Base-by-base conservation (phyloP, 1,140 invertebrate genomes). In the Neocloeon triangulifer region DNA sequence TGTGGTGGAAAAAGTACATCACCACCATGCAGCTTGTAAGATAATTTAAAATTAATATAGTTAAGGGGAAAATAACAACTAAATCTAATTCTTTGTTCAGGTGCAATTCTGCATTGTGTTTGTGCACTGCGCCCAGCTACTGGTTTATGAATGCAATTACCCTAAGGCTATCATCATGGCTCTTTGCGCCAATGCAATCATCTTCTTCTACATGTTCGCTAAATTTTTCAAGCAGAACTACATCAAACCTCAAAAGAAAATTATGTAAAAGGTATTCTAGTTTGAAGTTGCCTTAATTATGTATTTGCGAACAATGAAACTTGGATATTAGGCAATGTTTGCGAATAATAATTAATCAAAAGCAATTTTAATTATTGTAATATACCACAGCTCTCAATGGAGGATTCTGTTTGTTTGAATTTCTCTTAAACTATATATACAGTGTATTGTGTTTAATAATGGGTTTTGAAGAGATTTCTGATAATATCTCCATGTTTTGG, bases 121-220 rank as follows among this genome's bases (percentile, higher is more conserved):
- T 12, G 41, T 58, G 19, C 60, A 62, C 41, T 51, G 53, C 3
- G 47, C 51, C 17, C 58, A 63, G 43, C 62, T 86, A 30, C 38
- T 61, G 27, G 61, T 61, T 50, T 51, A 55, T 16, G 48, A 53
- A 20, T 54, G 52, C 33, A 38, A 51, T 30, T 54, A 53, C 39
- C 52, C 51, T 14, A 38, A 41, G 14, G 37, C 51, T 13, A 62
- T 63, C 49, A 58, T 56, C 18, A 17, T 69, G 43, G 54, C 85
- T 25, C 60, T 88, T 3, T 53, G 59, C 13, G 51, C 72, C 18
- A 84, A 88, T 48, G 67, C 79, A 4, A 51, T 65, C 9, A 56
- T 82, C 17, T 89, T 88, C 53, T 62, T 84, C 21, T 73, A 81
- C 42, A 64, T 89, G 45, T 89, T 89, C 47, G 70, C 69, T 2